Evolutionary conservation across 2,113 vertebrate species (phyloP), one percentile per base, ranked within the genome.

Genomic region (Aix galericulata): DNA sequence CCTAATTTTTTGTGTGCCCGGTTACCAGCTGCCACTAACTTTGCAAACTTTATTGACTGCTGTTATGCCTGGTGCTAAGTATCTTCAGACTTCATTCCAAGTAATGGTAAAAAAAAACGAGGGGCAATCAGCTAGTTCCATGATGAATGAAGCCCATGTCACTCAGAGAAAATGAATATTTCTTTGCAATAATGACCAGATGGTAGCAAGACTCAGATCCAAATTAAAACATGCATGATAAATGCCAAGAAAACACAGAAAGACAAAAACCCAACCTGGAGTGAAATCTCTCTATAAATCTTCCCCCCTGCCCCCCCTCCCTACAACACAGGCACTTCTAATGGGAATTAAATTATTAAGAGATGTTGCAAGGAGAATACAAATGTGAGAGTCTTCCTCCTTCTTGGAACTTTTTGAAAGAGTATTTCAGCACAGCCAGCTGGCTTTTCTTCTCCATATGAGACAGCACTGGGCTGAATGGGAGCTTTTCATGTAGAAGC

Each of bases 151-250:
- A 96, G 96, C 95, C 96, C 72, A 95, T 98, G 97, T 98, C 98
- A 98, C 97, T 98, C 98, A 97, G 98, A 95, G 98, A 98, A 98
- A 98, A 98, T 98, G 98, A 98, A 98, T 98, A 98, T 98, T 98
- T 98, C 98, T 98, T 98, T 98, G 98, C 97, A 98, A 98, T 98
- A 98, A 98, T 98, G 98, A 98, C 98, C 98, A 98, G 98, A 98
- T 98, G 98, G 98, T 98, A 98, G 97, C 96, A 98, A 98, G 97
- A 98, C 98, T 98, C 98, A 96, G 97, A 98, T 98, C 98, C 98
- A 98, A 98, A 98, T 98, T 98, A 98, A 98, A 98, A 98, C 98
- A 98, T 98, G 98, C 98, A 98, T 98, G 98, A 98, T 98, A 98
- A 98, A 98, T 98, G 98, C 98, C 98, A 98, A 97, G 98, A 98